Base-by-base conservation (phyloP, 1,140 invertebrate species). In the Zophobas morio region DNA sequence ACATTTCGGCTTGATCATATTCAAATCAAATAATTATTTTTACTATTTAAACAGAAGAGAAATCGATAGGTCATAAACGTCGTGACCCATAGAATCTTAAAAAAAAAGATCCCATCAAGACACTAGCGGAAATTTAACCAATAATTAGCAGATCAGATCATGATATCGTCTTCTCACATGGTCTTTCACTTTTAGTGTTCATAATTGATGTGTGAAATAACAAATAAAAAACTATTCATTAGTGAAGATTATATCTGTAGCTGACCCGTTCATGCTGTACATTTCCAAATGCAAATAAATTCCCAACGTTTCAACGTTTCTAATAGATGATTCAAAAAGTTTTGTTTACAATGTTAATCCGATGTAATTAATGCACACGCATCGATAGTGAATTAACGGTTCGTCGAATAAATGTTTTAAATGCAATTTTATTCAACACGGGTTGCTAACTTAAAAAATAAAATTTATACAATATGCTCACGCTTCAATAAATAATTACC, bases 331-430 rank as follows among this genome's bases (percentile, higher is more conserved):
- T 66, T 66, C 35, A 66, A 66, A 42, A 66, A 54, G 20, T 66
- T 66, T 63, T 51, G 49, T 51, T 51, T 66, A 66, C 60, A 66
- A 2, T 6, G 60, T 66, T 66, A 66, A 66, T 66, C 33, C 39
- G 35, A 66, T 39, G 60, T 66, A 66, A 66, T 66, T 66, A 66
- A 66, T 66, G 60, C 60, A 66, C 37, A 66, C 32, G 60, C 60
- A 66, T 32, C 60, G 60, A 66, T 66, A 40, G 37, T 40, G 39
- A 66, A 66, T 66, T 66, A 66, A 66, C 60, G 60, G 60, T 66
- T 66, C 60, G 60, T 66, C 60, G 60, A 66, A 66, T 66, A 66
- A 42, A 66, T 66, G 60, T 66, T 66, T 66, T 66, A 66, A 66
- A 66, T 66, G 60, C 60, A 66, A 66, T 66, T 66, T 66, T 66